Evolutionary conservation across 2,888 invertebrate species (phyloP), one percentile per base, ranked within the genome.

Genomic region (Camponotus fellah): DNA sequence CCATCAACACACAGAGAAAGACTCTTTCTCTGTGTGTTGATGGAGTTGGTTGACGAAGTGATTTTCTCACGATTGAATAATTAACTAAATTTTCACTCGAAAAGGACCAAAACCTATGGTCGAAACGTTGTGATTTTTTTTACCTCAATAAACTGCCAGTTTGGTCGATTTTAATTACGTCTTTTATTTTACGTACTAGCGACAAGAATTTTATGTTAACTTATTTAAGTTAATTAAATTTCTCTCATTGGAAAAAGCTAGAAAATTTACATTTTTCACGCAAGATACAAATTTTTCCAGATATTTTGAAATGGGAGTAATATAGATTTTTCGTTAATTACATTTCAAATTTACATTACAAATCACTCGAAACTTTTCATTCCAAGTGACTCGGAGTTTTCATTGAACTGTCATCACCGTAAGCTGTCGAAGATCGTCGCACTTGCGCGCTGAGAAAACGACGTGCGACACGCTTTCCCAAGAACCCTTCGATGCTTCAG

Each of bases 401-500:
- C 46, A 26, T 46, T 46, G 58, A 79, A 26, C 3, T 17, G 34
- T 79, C 46, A 37, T 37, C 49, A 46, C 12, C 34, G 60, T 37
- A 46, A 34, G 14, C 46, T 49, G 46, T 71, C 72, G 72, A 79
- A 72, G 79, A 80, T 62, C 43, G 46, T 43, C 72, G 79, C 79
- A 80, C 79, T 80, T 80, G 79, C 79, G 79, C 79, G 79, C 58
- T 71, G 60, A 53, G 49, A 60, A 80, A 46, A 17, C 60, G 26
- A 79, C 46, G 26, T 60, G 17, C 46, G 60, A 34, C 72, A 77
- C 26, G 60, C 60, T 77, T n/a, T 77, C 68, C n/a, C 14, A 77
- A n/a, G 40, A n/a, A 76, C 10, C 37, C 34, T 8, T 17, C 17
- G 43, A 14, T 62, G 60, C 26, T 72, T 80, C 79, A 72, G 72